These are phyloP conservation scores for Cephus sareptanus DNA, from an alignment of 2,888 invertebrate species.

Conservation along the genomic window DNA sequence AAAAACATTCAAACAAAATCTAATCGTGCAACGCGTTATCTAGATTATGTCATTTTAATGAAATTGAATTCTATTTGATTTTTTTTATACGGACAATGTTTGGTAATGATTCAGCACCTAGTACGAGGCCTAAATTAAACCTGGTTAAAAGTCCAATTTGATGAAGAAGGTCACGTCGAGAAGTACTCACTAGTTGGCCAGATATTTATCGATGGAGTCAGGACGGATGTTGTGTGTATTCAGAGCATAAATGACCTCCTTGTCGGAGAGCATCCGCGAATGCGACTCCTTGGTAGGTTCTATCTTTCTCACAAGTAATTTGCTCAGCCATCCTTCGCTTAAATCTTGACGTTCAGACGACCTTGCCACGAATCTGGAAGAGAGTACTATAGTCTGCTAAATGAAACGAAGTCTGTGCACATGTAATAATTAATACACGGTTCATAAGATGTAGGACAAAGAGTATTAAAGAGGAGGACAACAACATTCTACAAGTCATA, in stretches of 20 bases:
- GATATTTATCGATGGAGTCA: slow-evolving; percentile 86
- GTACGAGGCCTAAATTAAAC: neutral
- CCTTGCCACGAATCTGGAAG: slow-evolving; percentile 57
- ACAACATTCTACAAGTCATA: slow-evolving; percentile 21
- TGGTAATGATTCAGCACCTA: neutral
- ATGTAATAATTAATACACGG: neutral
- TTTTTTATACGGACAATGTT: neutral
- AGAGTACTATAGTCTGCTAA: neutral
- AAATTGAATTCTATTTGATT: neutral
- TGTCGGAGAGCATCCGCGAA: slow-evolving; percentile 95
- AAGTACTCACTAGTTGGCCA: slow-evolving; percentile 88
- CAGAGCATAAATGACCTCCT: slow-evolving; percentile 94
- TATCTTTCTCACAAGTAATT: slow-evolving; percentile 88
- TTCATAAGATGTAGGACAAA: neutral
- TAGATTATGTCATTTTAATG: neutral
- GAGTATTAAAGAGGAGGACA: neutral
- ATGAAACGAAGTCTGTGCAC: neutral
- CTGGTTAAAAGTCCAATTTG: neutral
- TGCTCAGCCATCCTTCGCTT: slow-evolving; percentile 87
- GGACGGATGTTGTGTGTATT: slow-evolving; percentile 96
- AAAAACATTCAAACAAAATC: neutral
- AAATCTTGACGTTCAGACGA: slow-evolving; percentile 55
- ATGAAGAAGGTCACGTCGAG: neutral
- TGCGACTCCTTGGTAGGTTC: slow-evolving; percentile 96
- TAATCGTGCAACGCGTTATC: neutral